Conservation (phyloP, 2,797 vertebrate genomes). For the Trichosurus vulpecula region DNA sequence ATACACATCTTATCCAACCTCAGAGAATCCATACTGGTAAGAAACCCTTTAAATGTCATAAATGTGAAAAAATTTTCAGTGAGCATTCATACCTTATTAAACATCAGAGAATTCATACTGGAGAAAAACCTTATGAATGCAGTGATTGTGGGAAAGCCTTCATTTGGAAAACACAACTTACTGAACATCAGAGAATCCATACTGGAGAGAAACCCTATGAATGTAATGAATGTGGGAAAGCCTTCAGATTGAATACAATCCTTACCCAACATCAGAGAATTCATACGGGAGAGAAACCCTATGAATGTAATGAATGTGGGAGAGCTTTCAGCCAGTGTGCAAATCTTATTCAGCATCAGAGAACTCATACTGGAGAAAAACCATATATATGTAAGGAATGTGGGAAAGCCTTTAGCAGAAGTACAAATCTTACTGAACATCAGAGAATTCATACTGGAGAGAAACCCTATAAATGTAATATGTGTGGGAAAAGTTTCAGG, state of each 20-base stretch:
- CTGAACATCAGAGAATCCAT: neutral
- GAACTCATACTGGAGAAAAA: neutral
- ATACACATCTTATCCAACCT: neutral
- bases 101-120: conserved; percentile 30
- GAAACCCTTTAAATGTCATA: neutral
- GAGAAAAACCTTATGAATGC: conserved; percentile 38
- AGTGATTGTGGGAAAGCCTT: conserved; percentile 36
- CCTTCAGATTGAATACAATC: neutral
- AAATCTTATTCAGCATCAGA: neutral
- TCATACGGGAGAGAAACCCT: neutral
- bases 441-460: neutral
- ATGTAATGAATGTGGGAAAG: neutral
- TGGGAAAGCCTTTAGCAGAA: neutral
- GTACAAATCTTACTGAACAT: neutral
- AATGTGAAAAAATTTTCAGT: neutral
- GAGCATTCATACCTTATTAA: neutral
- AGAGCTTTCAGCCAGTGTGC: neutral
- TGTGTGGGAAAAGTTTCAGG: neutral
- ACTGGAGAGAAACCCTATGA: neutral
- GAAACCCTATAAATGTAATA: neutral
- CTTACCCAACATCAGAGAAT: neutral
- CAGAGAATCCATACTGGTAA: neutral
- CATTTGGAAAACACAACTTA: neutral
- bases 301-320: neutral
- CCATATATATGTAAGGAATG: neutral